These are phyloP conservation scores for Leucoraja ocellata DNA, from an alignment of 2,797 vertebrate species.

Conservation along the genomic window DNA sequence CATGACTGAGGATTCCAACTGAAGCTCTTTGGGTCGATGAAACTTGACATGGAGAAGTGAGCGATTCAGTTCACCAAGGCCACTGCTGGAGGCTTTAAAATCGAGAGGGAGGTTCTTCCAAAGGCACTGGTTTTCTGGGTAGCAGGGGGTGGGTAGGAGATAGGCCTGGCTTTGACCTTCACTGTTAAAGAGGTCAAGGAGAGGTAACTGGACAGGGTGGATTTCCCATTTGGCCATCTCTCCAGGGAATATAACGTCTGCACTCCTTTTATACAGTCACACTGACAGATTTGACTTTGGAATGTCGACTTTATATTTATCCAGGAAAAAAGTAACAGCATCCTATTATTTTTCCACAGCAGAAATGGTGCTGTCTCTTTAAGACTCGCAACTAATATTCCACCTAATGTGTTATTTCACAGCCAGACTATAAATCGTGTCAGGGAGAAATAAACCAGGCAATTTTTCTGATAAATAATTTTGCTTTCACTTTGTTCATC, in stretches of 20 bases:
- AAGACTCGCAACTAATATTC: slow-evolving; percentile 30
- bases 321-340: neutral
- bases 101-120: neutral
- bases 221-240: too few relatives aligned
- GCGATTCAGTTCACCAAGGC: neutral
- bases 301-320: neutral
- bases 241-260: neutral
- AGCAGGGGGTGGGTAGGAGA: neutral
- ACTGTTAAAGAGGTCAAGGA: too few relatives aligned
- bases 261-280: neutral
- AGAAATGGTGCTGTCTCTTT: slow-evolving; percentile 17
- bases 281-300: neutral
- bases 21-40: neutral
- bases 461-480: slow-evolving; percentile 60
- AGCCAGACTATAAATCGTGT: slow-evolving; percentile 30
- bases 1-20: neutral
- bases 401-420: slow-evolving; percentile 1
- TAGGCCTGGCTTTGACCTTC: too few relatives aligned
- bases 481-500: slow-evolving; percentile 48
- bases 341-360: neutral
- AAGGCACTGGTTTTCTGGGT: neutral
- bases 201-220: too few relatives aligned
- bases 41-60: too few relatives aligned
- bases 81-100: neutral
- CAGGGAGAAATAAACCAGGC: slow-evolving; percentile 57